Conservation (phyloP, 2,113 vertebrate genomes). For the Hyperopisus bebe region DNA sequence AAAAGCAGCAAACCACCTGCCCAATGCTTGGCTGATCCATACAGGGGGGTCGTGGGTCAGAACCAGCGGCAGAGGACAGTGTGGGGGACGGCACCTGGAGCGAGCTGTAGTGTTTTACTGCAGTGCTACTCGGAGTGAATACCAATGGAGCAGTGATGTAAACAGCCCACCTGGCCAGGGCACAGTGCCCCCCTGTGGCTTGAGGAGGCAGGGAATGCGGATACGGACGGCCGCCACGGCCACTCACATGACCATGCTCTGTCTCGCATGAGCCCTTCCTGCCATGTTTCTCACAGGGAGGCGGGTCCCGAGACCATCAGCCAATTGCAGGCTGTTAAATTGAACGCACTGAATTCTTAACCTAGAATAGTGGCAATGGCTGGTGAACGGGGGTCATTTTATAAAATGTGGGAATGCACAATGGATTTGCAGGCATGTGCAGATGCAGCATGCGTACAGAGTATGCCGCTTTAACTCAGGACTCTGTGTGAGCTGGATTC, state of each 20-base stretch:
- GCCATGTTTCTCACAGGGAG: not conserved
- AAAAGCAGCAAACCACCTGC: not conserved
- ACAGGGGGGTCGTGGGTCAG: not conserved
- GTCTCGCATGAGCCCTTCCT: not conserved
- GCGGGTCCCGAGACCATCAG: not conserved
- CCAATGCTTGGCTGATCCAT: not conserved
- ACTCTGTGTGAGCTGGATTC: not conserved
- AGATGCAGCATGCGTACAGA: not conserved
- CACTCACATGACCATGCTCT: not conserved
- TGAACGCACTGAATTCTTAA: not conserved
- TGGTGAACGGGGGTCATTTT: not conserved
- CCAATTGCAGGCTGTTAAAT: not conserved
- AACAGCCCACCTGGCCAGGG: constrained; percentile 14
- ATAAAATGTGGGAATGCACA: not conserved
- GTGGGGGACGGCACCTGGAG: not conserved
- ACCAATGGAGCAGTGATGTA: constrained; percentile 13
- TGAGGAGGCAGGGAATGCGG: not conserved
- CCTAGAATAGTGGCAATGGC: not conserved
- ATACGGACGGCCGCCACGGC: not conserved
- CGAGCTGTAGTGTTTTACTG: constrained; percentile 2
- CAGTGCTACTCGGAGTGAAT: constrained; percentile 15
- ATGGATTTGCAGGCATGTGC: not conserved
- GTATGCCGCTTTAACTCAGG: not conserved
- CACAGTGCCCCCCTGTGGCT: constrained; percentile 8
- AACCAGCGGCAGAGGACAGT: not conserved